Evolutionary conservation across 2,888 invertebrate genomes (phyloP).

Genomic region (Drosophila engyochracea): DNA sequence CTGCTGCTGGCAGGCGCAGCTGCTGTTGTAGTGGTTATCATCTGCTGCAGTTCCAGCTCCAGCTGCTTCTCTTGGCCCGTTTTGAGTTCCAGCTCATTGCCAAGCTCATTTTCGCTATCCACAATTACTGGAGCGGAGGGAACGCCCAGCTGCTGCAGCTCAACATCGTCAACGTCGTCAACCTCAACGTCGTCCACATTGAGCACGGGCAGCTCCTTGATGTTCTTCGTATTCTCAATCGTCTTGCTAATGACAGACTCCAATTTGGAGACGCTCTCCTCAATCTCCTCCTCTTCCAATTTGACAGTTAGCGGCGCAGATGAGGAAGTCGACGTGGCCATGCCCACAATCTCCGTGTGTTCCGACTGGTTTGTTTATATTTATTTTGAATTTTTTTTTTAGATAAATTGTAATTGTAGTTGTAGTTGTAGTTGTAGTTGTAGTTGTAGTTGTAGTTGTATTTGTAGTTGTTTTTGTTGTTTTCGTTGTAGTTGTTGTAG

Average conservation of each 20-base stretch:
- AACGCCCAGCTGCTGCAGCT: constrained; percentile 53
- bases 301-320: constrained; percentile 32
- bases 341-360: constrained; percentile 25
- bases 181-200: constrained; percentile 62
- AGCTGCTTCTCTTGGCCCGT: constrained; percentile 12
- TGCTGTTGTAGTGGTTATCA: constrained; percentile 41
- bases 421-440: no score
- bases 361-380: constrained; percentile 46
- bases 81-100: constrained; percentile 46
- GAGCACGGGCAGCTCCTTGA: constrained; percentile 82
- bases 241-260: constrained; percentile 85
- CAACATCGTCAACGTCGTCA: constrained; percentile 65
- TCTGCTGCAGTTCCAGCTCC: constrained; percentile 18
- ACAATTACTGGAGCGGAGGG: constrained; percentile 58
- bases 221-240: constrained; percentile 85
- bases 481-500: no score
- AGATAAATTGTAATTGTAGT: not conserved
- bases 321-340: constrained; percentile 12
- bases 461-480: no score
- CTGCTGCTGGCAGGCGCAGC: constrained; percentile 26
- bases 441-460: no score
- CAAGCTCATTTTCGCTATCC: constrained; percentile 52
- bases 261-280: constrained; percentile 84
- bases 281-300: constrained; percentile 83
- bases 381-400: not conserved